Evolutionary conservation across 2,113 vertebrate species (phyloP).

Genomic region (Oreotrochilus melanogaster): DNA sequence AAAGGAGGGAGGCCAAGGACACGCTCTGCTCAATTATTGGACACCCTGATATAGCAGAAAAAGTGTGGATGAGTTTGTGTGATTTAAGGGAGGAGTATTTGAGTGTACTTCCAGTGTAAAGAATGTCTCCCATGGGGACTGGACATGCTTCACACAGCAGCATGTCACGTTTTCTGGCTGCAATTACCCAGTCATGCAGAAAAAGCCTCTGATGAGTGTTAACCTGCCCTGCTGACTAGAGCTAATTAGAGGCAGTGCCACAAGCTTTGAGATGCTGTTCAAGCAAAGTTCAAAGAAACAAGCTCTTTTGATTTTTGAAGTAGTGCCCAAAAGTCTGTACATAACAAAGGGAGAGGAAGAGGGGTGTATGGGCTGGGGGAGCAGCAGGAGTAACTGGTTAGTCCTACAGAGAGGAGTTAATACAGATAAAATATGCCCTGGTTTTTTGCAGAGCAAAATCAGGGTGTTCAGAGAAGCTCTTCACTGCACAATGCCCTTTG

Average conservation of each 20-base stretch:
- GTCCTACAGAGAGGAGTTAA: background rate
- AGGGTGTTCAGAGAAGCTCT: background rate
- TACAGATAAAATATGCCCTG: background rate
- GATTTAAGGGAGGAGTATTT: background rate
- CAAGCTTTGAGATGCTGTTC: slow-evolving; percentile 14
- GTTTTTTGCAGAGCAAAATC: background rate
- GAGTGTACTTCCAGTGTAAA: background rate
- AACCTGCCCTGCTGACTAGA: background rate
- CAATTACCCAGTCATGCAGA: background rate
- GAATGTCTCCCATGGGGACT: background rate
- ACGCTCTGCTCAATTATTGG: background rate
- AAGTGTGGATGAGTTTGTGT: background rate
- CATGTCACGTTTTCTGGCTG: background rate
- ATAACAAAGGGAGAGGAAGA: background rate
- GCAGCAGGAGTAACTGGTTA: background rate
- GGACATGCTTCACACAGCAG: background rate
- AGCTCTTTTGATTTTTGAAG: slow-evolving; percentile 31
- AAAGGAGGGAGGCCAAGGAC: background rate
- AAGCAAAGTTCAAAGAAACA: slow-evolving; percentile 24
- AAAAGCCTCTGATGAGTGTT: background rate
- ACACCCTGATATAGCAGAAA: background rate
- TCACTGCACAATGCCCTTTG: background rate
- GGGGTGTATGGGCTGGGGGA: background rate
- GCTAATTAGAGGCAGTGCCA: background rate
- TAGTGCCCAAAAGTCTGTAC: background rate